These are phyloP conservation scores for Percina caprodes DNA, from an alignment of 2,113 vertebrate species.

Conservation along the genomic window DNA sequence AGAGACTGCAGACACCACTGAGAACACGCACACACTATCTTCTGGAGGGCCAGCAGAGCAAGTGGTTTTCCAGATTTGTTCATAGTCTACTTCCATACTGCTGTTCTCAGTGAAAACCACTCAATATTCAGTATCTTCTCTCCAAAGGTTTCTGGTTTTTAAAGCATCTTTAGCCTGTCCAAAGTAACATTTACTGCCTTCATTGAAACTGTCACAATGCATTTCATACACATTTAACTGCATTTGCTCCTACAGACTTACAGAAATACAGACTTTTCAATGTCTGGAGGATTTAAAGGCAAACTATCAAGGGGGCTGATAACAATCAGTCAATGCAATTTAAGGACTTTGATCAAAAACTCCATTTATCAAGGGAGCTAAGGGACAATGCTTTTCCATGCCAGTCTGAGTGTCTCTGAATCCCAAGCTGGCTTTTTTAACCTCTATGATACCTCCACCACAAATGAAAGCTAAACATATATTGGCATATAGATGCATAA, in stretches of 20 bases:
- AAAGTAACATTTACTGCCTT: neutral
- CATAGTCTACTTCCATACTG: slow-evolving; percentile 1
- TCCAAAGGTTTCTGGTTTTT: slow-evolving; percentile 14
- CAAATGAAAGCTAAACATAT: neutral
- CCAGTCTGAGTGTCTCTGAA: neutral
- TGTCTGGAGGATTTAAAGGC: neutral
- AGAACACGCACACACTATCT: neutral
- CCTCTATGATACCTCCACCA: neutral
- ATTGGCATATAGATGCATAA: too few species aligned
- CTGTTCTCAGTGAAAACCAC: slow-evolving; percentile 17
- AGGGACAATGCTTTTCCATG: neutral
- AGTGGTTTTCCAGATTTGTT: slow-evolving; percentile 32
- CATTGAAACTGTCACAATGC: neutral
- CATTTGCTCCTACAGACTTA: neutral
- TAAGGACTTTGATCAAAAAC: neutral
- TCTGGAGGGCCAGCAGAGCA: neutral
- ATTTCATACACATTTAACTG: neutral
- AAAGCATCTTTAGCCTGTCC: neutral
- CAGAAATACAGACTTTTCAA: neutral
- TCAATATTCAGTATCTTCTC: slow-evolving; percentile 12
- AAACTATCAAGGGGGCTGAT: neutral
- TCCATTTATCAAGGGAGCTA: neutral
- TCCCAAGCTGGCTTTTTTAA: neutral
- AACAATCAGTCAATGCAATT: neutral
- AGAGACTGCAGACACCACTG: neutral